A percentile compares a stretch with the other conserved stretches of the same genome.
phyloP scores from a whole-genome alignment of 2,113 vertebrate species.

The Picathartes gymnocephalus region DNA sequence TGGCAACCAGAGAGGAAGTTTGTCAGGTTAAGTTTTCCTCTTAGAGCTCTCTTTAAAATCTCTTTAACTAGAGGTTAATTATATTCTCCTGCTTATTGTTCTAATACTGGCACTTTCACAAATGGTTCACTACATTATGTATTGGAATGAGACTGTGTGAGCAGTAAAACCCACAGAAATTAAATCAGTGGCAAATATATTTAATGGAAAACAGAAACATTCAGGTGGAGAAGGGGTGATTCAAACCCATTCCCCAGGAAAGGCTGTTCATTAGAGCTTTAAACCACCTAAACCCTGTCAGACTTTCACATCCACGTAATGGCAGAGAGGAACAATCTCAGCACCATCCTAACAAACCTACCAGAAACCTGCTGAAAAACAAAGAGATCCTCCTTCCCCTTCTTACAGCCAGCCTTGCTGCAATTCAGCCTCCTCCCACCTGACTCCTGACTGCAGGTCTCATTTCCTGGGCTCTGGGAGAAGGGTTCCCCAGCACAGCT shows the following conservation, averaged over 20 bases:
- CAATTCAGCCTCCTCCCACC: not conserved
- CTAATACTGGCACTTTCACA: not conserved
- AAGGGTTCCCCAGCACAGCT: not conserved
- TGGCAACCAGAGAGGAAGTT: conserved; percentile 21
- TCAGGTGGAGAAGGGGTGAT: not conserved
- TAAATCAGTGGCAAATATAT: not conserved
- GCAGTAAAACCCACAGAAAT: not conserved
- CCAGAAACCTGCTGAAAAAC: not conserved
- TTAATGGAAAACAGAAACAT: not conserved
- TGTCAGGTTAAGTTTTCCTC: not conserved
- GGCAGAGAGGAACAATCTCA: not conserved
- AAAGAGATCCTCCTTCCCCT: not conserved
- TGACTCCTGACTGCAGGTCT: not conserved
- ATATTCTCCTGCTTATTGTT: not conserved
- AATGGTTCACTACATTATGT: not conserved
- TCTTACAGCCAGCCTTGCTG: not conserved
- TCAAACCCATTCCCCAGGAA: not conserved
- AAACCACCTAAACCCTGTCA: not conserved
- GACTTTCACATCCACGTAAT: not conserved
- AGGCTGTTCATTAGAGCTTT: not conserved
- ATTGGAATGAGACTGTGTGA: not conserved
- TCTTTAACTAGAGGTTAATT: not conserved
- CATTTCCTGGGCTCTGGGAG: not conserved
- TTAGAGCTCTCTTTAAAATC: not conserved
- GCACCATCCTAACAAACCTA: not conserved